These are phyloP conservation scores for Hormaphis cornu DNA, from an alignment of 1,140 invertebrate species.

Conservation along the genomic window DNA sequence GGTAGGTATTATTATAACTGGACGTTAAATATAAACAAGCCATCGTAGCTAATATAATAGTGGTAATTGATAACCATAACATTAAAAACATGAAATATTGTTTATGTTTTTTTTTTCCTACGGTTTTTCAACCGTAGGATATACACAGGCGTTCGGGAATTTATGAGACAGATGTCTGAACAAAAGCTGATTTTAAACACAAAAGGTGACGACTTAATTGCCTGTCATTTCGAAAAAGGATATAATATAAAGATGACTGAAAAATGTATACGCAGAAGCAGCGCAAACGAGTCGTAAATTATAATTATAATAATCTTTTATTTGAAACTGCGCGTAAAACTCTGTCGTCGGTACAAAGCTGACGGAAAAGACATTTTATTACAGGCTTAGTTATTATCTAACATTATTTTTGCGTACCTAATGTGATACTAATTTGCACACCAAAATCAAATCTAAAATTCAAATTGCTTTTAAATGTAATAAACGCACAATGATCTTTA, in stretches of 20 bases:
- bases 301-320: not conserved
- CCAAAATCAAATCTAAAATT: no score
- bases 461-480: no score
- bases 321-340: not conserved
- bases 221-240: not conserved
- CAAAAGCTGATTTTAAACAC: not conserved
- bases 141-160: not conserved
- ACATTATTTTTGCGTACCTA: not conserved
- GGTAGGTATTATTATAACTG: no score
- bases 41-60: no score
- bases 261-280: not conserved
- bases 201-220: not conserved
- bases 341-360: not conserved
- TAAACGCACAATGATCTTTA: no score
- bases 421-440: no score
- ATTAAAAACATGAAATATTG: not conserved
- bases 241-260: not conserved
- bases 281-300: not conserved
- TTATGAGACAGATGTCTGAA: not conserved
- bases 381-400: not conserved
- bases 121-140: not conserved
- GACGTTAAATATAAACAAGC: no score
- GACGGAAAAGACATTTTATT: not conserved
- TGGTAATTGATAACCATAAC: no score
- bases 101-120: not conserved